A percentile compares a stretch with the other conserved stretches of the same genome.
phyloP scores from a whole-genome alignment of 2,888 invertebrate genomes.

The Orgyia antiqua region DNA sequence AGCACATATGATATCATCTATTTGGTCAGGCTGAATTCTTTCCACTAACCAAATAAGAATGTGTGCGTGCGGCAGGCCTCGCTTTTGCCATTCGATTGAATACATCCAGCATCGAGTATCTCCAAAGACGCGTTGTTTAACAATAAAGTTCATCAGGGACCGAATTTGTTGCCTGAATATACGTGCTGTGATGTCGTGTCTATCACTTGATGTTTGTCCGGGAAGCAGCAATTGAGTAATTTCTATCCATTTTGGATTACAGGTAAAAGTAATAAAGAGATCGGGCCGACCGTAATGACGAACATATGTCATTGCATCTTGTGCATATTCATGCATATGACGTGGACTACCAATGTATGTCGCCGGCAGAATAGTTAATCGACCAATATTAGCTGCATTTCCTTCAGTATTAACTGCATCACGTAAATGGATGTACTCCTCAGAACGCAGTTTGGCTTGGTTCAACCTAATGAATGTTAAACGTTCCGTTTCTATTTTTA shows the following conservation, averaged over 20 bases:
- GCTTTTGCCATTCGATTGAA: constrained; percentile 19
- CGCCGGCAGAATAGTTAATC: constrained; percentile 14
- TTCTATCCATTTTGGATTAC: constrained; percentile 27
- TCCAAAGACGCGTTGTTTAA: constrained; percentile 19
- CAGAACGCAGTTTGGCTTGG: no score
- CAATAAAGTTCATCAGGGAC: constrained; percentile 13
- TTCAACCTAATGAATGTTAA: no score
- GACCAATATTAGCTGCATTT: constrained; percentile 20
- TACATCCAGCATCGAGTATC: constrained; percentile 21
- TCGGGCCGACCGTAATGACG: constrained; percentile 27
- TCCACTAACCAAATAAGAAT: constrained; percentile 17
- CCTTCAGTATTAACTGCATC: constrained; percentile 7
- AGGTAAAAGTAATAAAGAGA: no score
- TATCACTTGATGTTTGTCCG: constrained; percentile 19
- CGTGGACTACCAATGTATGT: no score
- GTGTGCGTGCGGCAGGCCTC: constrained; percentile 16
- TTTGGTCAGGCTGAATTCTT: constrained; percentile 13
- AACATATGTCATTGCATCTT: constrained; percentile 6
- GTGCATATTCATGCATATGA: constrained; percentile 12
- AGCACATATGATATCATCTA: constrained; percentile 19
- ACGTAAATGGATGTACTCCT: no score
- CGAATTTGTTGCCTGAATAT: constrained; percentile 21
- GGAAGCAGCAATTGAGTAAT: constrained; percentile 13
- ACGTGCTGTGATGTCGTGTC: constrained; percentile 31
- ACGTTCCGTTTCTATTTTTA: no score